Evolutionary conservation across 35 echinoderm and acorn worm genomes (phyloP).

Genomic region (Lytechinus variegatus): DNA sequence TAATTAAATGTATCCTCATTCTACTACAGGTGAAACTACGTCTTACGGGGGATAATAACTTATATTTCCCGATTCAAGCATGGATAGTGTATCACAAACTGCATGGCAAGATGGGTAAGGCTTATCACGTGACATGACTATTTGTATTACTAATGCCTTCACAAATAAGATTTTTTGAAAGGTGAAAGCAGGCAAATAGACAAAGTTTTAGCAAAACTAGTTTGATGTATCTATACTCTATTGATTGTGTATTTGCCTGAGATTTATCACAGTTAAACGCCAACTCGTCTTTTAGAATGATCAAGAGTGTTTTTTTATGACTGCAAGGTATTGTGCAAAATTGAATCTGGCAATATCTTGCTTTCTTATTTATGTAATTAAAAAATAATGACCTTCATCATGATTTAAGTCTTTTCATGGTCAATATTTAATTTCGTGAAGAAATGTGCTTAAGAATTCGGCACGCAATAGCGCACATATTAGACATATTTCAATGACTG

Average conservation of each 20-base stretch:
- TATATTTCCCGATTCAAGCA: background rate
- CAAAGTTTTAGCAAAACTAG: background rate
- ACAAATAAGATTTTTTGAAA: background rate
- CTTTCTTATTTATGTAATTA: background rate
- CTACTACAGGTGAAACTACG: background rate
- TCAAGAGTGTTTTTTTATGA: background rate
- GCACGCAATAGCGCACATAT: no score
- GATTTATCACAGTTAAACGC: background rate
- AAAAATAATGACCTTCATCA: no score
- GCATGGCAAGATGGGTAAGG: background rate
- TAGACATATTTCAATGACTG: no score
- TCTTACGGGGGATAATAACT: background rate
- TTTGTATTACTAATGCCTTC: slow-evolving; percentile 4
- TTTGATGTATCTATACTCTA: background rate
- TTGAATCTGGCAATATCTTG: background rate
- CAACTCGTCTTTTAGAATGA: background rate
- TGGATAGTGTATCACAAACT: background rate
- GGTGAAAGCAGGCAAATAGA: background rate
- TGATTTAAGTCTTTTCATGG: no score
- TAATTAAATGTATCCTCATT: no score
- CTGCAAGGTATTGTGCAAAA: background rate
- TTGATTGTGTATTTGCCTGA: background rate
- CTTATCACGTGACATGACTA: background rate
- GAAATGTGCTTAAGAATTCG: no score
- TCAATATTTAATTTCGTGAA: no score